phyloP scores from a whole-genome alignment of 2,888 invertebrate genomes.

The Slavum lentiscoides region DNA sequence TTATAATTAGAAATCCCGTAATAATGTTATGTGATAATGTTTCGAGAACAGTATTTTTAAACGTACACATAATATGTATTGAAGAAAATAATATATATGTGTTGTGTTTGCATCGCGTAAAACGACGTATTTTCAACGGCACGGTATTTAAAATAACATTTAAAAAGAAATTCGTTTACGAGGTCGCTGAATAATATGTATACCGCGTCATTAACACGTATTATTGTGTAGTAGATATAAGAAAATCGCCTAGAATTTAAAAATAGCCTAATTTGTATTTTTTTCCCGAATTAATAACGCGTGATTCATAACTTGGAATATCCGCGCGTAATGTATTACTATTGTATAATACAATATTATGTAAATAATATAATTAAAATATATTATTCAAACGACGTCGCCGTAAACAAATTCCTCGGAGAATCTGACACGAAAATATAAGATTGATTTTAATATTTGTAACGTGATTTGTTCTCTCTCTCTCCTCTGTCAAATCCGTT shows the following conservation, averaged over 20 bases:
- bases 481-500: no score
- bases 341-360: neutral
- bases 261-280: neutral
- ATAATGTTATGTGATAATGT: no score
- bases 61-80: neutral
- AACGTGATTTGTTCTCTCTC: no score
- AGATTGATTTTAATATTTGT: no score
- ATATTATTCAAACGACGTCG: neutral
- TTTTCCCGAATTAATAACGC: neutral
- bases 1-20: no score
- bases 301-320: neutral
- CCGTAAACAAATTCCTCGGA: no score
- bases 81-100: neutral
- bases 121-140: neutral
- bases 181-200: neutral
- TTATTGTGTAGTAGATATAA: neutral
- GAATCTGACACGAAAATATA: no score
- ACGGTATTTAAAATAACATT: conserved; percentile 3
- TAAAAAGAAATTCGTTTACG: conserved; percentile 10
- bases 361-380: neutral
- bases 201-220: neutral
- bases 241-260: neutral
- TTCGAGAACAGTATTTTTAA: neutral
- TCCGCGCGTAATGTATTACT: neutral
- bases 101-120: neutral